Percentiles rank a stretch among this genome's conserved stretches.
Conservation (phyloP, 2,797 vertebrate species). For the Parambassis ranga region DNA sequence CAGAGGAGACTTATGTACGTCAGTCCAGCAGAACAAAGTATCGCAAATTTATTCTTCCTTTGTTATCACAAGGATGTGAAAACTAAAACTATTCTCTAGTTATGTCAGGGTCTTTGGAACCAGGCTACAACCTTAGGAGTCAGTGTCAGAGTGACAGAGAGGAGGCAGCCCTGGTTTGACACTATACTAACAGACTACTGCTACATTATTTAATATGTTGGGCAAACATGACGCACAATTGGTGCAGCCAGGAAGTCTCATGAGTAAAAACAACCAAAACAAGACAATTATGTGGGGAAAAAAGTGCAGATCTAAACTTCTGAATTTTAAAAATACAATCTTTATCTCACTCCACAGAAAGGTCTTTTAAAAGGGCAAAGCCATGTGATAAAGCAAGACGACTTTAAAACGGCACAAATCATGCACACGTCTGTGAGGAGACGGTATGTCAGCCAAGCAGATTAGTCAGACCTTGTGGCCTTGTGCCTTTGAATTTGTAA, state of each 20-base stretch:
- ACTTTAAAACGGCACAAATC: slow-evolving; percentile 36
- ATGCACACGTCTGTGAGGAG: slow-evolving; percentile 24
- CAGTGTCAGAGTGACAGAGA: not conserved
- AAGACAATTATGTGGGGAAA: not conserved
- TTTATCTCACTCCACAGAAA: slow-evolving; percentile 5
- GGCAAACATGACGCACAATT: too few relatives aligned
- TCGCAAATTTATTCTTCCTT: too few relatives aligned
- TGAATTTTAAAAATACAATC: slow-evolving; percentile 24
- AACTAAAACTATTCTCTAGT: too few relatives aligned
- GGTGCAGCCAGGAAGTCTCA: not conserved
- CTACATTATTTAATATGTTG: too few relatives aligned
- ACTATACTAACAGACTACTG: too few relatives aligned
- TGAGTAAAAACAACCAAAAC: not conserved
- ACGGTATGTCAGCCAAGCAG: slow-evolving; percentile 1
- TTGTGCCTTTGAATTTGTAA: slow-evolving; percentile 15
- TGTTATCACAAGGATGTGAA: too few relatives aligned
- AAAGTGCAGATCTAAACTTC: not conserved
- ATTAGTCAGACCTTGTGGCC: slow-evolving; percentile 38
- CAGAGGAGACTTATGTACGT: not conserved
- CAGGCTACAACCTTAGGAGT: not conserved
- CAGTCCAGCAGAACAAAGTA: not conserved
- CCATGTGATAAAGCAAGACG: slow-evolving; percentile 11
- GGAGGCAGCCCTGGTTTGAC: not conserved
- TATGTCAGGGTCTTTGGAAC: not conserved
- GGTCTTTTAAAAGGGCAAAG: slow-evolving; percentile 10